Evolutionary conservation across 1,140 invertebrate species (phyloP).

Genomic region (Euura saliciscinereae): DNA sequence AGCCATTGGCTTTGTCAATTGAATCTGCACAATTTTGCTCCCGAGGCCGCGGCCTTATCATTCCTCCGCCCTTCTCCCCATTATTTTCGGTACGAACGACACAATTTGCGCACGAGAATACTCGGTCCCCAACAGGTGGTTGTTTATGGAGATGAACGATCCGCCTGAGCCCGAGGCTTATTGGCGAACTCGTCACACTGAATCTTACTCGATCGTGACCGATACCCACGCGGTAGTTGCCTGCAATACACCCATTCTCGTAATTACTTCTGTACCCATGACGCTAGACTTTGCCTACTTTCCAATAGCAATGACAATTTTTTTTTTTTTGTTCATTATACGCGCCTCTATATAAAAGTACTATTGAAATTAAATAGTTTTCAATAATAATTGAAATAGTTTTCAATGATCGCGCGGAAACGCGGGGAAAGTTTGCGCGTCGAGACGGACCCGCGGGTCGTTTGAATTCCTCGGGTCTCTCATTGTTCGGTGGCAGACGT

Average conservation of each 20-base stretch:
- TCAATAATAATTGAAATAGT: too few species aligned
- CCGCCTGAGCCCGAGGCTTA: neutral
- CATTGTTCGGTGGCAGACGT: neutral
- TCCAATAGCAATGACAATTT: neutral
- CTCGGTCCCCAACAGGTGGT: neutral
- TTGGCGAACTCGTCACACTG: constrained; percentile 6
- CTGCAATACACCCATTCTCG: neutral
- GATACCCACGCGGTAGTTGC: constrained; percentile 4
- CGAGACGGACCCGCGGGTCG: neutral
- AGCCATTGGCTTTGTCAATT: constrained; percentile 3
- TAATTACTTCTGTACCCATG: neutral
- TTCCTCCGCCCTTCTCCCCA: too few species aligned
- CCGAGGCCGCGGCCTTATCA: too few species aligned
- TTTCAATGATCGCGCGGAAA: neutral
- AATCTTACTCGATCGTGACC: neutral
- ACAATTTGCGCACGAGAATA: neutral
- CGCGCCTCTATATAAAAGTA: neutral
- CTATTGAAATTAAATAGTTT: too few species aligned
- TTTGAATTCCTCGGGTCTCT: neutral
- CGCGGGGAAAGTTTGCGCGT: neutral
- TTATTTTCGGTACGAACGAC: neutral
- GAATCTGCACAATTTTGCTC: neutral
- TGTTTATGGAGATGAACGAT: constrained; percentile 3
- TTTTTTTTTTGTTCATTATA: neutral
- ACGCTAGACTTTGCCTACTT: neutral